Base-by-base conservation (phyloP, 35 echinoderm and acorn worm genomes). In the Ophiothrix spiculata region DNA sequence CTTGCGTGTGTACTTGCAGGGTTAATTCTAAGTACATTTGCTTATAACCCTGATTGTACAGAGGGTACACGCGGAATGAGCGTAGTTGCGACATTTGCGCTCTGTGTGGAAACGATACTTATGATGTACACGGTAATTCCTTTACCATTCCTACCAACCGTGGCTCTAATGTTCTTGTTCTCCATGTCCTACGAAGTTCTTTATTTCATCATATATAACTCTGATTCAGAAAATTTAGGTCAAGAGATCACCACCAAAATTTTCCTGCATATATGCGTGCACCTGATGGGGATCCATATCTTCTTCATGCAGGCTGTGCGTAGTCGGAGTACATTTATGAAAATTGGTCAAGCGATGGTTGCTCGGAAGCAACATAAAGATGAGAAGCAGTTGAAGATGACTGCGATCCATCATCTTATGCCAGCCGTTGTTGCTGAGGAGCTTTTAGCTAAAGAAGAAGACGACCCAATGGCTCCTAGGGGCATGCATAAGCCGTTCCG, bases 241-340 rank as follows among this genome's bases (percentile, higher is more conserved):
- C 78, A 89, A 35, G 56, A 75, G 56, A 80, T 78, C 35, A 80
- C 79, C 35, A 91, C 88, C 60, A 99, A 99, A 77, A 80, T 94
- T 4, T 90, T 94, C 39, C 96, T 99, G 17, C 96, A 99, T 76
- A 81, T 94, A 21, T 99, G 96, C 78, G 89, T 99, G 36, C 96
- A 99, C 77, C 81, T 99, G 78, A 99, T 99, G 86, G 96, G 96
- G 12, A 92, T 90, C 77, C 92, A 93, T 37, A 94, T 99, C 34
- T 99, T 92, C 83, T 99, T 99, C 83, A 99, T 99, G 96, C 86
- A 92, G 21, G 92, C 94, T 81, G 92, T 99, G 37, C 85, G 96
- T 60, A 94, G 81, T 14, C 81, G 92, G 0, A 99, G 92, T 79
- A 99, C 96, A 21, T 99, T 99, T 87, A 87, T 94, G 92, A 99